Conservation (phyloP, 1,140 invertebrate species). For the Megalonaias nervosa region DNA sequence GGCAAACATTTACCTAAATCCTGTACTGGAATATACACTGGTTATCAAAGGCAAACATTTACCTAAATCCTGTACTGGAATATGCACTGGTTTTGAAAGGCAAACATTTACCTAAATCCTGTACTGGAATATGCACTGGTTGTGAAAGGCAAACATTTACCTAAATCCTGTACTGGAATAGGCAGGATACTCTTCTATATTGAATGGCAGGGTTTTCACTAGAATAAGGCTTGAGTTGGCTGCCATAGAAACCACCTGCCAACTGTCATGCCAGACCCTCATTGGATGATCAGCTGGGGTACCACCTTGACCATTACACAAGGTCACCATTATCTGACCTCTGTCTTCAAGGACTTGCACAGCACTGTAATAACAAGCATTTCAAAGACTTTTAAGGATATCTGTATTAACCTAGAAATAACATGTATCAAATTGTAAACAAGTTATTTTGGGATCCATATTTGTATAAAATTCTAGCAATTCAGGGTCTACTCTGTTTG, state of each 20-base stretch:
- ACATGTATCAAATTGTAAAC: neutral
- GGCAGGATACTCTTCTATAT: conserved; percentile 59
- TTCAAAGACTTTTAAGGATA: neutral
- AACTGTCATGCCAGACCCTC: conserved; percentile 77
- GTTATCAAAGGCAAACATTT: no score
- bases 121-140: no score
- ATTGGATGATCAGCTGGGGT: conserved; percentile 72
- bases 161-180: conserved; percentile 72
- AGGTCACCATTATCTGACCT: conserved; percentile 74
- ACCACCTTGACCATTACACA: conserved; percentile 79
- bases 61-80: no score
- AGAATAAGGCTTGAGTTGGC: conserved; percentile 74
- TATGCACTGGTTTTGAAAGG: no score
- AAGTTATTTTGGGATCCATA: no score
- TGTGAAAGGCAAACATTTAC: conserved; percentile 35
- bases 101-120: no score
- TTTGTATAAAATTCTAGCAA: no score
- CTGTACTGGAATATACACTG: no score
- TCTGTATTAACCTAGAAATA: neutral
- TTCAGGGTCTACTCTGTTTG: no score
- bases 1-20: no score
- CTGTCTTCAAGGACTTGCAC: conserved; percentile 62
- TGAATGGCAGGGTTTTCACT: conserved; percentile 71
- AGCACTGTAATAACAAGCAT: conserved; percentile 54
- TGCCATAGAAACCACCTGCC: conserved; percentile 78